These are phyloP conservation scores for Hypocryptadius cinnamomeus DNA, from an alignment of 2,113 vertebrate species.

Conservation along the genomic window DNA sequence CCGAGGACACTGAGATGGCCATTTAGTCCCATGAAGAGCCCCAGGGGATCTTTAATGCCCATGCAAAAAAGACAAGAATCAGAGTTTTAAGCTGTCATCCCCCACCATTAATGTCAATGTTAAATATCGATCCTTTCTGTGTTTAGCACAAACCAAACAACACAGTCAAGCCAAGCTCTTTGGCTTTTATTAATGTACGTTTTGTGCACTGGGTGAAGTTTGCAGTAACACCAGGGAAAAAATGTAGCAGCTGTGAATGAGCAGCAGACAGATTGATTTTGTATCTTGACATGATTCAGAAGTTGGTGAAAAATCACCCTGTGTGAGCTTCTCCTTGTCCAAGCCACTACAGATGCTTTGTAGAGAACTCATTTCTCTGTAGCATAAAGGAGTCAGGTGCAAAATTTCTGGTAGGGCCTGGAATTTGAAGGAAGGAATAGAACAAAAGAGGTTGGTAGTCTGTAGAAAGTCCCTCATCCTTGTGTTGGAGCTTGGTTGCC, in stretches of 20 bases:
- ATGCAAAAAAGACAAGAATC: background rate
- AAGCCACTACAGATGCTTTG: fast-evolving
- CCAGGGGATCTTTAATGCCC: constrained; percentile 25
- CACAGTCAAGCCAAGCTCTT: background rate
- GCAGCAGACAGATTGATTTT: constrained; percentile 16
- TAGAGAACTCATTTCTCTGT: background rate
- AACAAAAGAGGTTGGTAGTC: background rate
- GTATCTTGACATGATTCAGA: background rate
- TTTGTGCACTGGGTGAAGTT: background rate
- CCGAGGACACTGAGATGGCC: background rate
- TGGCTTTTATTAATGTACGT: constrained; percentile 46
- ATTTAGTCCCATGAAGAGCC: constrained; percentile 10
- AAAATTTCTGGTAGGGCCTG: background rate
- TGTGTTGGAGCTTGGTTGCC: background rate
- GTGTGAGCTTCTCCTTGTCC: background rate
- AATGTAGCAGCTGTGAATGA: background rate
- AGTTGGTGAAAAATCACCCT: background rate
- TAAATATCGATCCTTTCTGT: constrained; percentile 46
- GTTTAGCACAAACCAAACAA: constrained; percentile 28
- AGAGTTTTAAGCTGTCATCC: constrained; percentile 10
- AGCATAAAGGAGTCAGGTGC: background rate
- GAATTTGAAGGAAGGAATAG: background rate
- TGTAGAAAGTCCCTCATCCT: background rate
- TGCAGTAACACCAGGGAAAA: background rate
- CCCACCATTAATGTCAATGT: constrained; percentile 35